Base-by-base conservation (phyloP, 2,888 invertebrate species). In the Metallyticus violacea region DNA sequence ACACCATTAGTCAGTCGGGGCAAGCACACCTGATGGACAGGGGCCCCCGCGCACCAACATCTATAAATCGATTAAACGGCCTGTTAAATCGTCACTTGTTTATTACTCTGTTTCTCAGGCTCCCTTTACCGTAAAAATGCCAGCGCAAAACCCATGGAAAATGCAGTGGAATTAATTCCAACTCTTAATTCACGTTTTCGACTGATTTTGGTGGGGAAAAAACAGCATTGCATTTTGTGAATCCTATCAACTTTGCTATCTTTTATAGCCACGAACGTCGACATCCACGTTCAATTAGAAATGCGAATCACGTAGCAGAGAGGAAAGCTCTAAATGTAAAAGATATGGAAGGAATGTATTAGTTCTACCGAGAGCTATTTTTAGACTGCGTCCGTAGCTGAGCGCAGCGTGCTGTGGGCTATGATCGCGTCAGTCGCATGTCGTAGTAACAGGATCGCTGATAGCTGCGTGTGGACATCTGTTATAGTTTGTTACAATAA, bases 1-100 rank as follows among this genome's bases (percentile, higher is more conserved):
- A 91, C 90, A 90, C 91, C 89, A 91, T 91, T 91, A 91, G 91
- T 92, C 91, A 91, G 83, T 83, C 83, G 77, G 28, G 29, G 22
- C 83, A 3, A 25, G 22, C 27, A 7, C 28, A 89, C 88, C 88
- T 90, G 90, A 90, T 90, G 90, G 90, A 90, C 90, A 90, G 89
- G 40, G 22, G 9, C 40, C 40, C 40, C 40, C 22, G 40, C 40
- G 40, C 40, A 22, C 40, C 40, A 62, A 62, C 76, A 77, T 77
- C 83, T 83, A 83, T 77, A 83, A 77, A 83, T 83, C 83, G 83
- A 83, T 83, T 83, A 83, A 83, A 83, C 77, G 27, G 77, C 28
- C 77, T 77, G 77, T 77, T 83, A 83, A 83, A 77, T 83, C 83
- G 77, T 83, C 83, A 83, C 83, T 77, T 77, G 77, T 83, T 83